Conservation (phyloP, 1,140 invertebrate genomes). For the Aethina tumida region DNA sequence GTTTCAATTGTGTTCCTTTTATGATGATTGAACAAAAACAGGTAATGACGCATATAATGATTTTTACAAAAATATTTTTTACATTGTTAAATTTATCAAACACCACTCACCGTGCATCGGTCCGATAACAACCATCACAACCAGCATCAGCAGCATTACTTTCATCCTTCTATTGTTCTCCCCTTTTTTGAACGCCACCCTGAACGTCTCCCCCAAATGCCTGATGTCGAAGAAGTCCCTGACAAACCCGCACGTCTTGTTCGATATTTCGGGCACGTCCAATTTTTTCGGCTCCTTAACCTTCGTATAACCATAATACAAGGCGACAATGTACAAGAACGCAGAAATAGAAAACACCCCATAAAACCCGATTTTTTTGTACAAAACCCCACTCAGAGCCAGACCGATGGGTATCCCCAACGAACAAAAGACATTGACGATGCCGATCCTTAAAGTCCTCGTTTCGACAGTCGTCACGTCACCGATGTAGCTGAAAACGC, state of each 20-base stretch:
- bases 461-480: constrained; percentile 73
- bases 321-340: constrained; percentile 59
- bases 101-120: constrained; percentile 70
- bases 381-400: constrained; percentile 61
- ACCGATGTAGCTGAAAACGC: constrained; percentile 79
- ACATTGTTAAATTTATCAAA: constrained; percentile 5
- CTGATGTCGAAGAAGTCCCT: constrained; percentile 62
- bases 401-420: constrained; percentile 70
- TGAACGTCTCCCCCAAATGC: constrained; percentile 62
- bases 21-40: too few relatives aligned
- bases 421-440: constrained; percentile 73
- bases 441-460: constrained; percentile 70
- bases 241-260: constrained; percentile 28
- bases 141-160: constrained; percentile 64
- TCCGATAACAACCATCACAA: constrained; percentile 73
- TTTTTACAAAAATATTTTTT: too few relatives aligned
- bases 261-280: constrained; percentile 35
- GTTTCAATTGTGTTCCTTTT: too few relatives aligned
- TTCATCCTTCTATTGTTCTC: constrained; percentile 58
- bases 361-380: constrained; percentile 65
- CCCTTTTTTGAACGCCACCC: constrained; percentile 64
- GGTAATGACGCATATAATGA: too few relatives aligned
- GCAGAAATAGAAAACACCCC: constrained; percentile 67
- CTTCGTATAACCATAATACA: constrained; percentile 56
- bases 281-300: constrained; percentile 50